Conservation (phyloP, 1,140 invertebrate species). For the Ostrea denselamellosa region DNA sequence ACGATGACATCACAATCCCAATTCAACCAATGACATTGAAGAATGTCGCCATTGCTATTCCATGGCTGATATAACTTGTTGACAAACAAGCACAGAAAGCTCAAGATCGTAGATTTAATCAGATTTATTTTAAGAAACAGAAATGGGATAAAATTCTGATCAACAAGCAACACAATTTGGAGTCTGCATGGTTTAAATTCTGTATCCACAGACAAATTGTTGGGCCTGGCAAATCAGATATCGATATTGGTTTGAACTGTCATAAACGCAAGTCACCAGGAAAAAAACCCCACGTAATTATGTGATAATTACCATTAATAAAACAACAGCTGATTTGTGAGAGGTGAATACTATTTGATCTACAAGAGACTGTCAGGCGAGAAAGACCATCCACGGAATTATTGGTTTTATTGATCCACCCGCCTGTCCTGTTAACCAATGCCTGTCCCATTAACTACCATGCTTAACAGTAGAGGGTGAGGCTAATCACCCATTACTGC, state of each 20-base stretch:
- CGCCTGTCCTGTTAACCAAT: not conserved
- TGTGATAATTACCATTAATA: conserved; percentile 11
- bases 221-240: not conserved
- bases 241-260: not conserved
- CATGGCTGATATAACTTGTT: too few relatives aligned
- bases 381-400: not conserved
- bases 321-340: conserved; percentile 8
- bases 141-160: too few relatives aligned
- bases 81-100: too few relatives aligned
- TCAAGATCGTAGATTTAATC: too few relatives aligned
- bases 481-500: conserved; percentile 3
- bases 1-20: too few relatives aligned
- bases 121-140: too few relatives aligned
- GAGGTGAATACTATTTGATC: not conserved
- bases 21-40: too few relatives aligned
- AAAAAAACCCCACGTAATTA: not conserved
- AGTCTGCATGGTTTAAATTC: too few relatives aligned
- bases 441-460: not conserved
- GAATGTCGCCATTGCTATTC: too few relatives aligned
- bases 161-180: too few relatives aligned
- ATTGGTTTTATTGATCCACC: not conserved
- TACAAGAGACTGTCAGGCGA: not conserved
- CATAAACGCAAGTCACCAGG: not conserved
- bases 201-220: too few relatives aligned
- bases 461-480: not conserved